Conservation (phyloP, 2,888 invertebrate genomes). For the Panzeria rudis region DNA sequence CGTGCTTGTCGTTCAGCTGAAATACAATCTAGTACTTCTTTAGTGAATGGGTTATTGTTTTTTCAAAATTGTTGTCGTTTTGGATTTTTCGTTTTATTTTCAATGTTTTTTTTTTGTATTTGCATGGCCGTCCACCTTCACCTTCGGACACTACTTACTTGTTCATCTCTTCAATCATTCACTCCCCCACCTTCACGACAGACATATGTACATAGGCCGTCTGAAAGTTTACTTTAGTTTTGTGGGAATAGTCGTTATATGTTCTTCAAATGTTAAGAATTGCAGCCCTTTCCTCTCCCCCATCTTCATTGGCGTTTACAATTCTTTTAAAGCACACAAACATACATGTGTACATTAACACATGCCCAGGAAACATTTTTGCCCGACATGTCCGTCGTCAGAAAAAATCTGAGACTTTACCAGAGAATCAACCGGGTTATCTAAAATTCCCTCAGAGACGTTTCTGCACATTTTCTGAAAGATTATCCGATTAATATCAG, state of each 20-base stretch:
- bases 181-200: constrained; percentile 39
- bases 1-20: constrained; percentile 81
- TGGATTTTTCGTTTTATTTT: constrained; percentile 39
- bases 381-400: too few relatives aligned
- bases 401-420: too few relatives aligned
- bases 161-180: constrained; percentile 53
- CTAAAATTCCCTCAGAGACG: too few relatives aligned
- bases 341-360: not conserved
- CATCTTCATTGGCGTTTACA: not conserved
- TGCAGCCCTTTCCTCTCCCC: constrained; percentile 4
- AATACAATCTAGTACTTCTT: constrained; percentile 75
- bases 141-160: constrained; percentile 51
- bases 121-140: constrained; percentile 44
- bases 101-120: constrained; percentile 45
- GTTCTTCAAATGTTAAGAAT: constrained; percentile 53
- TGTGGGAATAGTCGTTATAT: constrained; percentile 61
- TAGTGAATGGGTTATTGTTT: constrained; percentile 11
- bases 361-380: too few relatives aligned
- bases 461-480: too few relatives aligned
- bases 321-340: constrained; percentile 19
- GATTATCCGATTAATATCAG: too few relatives aligned
- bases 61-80: constrained; percentile 32
- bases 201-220: constrained; percentile 40
- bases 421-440: too few relatives aligned
- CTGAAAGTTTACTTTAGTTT: constrained; percentile 58